These are phyloP conservation scores for Halocaridina rubra DNA, from an alignment of 2,888 invertebrate genomes.

Conservation along the genomic window DNA sequence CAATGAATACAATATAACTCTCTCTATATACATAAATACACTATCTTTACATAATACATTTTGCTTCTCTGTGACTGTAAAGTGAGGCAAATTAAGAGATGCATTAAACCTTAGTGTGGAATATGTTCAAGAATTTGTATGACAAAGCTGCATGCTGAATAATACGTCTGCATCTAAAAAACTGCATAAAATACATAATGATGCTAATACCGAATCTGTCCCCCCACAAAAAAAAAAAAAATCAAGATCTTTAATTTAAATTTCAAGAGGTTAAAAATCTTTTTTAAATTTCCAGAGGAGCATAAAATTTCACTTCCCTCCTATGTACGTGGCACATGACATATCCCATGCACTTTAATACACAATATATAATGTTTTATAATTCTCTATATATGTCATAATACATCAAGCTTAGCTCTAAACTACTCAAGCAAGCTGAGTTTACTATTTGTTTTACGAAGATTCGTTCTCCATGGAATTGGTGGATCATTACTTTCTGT, in stretches of 20 bases:
- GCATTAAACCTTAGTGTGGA: not conserved
- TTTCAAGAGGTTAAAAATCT: too few species aligned
- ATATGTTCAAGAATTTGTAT: not conserved
- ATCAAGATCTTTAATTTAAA: too few species aligned
- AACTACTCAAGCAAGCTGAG: constrained; percentile 37
- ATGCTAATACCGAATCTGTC: too few species aligned
- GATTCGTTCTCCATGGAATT: constrained; percentile 46
- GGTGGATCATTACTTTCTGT: constrained; percentile 3
- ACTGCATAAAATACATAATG: too few species aligned
- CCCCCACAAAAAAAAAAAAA: too few species aligned
- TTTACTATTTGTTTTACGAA: constrained; percentile 44
- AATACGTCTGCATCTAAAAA: too few species aligned
- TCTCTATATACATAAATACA: constrained; percentile 48
- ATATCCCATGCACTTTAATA: not conserved
- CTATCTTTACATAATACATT: constrained; percentile 12
- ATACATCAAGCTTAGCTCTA: not conserved
- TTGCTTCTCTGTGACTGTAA: not conserved
- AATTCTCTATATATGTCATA: not conserved
- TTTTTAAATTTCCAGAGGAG: not conserved
- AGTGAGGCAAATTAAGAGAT: not conserved
- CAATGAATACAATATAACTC: constrained; percentile 31
- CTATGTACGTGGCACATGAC: not conserved
- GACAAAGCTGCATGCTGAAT: too few species aligned
- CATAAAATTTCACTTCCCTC: not conserved
- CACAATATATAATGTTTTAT: not conserved